These are phyloP conservation scores for Melipona quadrifasciata DNA, from an alignment of 1,140 invertebrate species.

Conservation along the genomic window DNA sequence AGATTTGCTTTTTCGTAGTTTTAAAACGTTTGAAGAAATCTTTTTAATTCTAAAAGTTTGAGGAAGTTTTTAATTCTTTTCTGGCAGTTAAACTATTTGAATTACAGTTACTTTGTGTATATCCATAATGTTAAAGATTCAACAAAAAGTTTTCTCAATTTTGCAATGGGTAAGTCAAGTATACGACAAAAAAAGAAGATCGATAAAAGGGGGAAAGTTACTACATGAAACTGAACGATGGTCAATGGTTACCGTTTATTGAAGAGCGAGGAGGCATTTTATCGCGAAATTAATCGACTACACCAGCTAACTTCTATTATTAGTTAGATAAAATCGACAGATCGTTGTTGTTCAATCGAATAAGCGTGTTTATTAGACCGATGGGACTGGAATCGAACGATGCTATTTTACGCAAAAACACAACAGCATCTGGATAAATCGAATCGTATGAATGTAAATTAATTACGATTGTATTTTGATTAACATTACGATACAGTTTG, in stretches of 20 bases:
- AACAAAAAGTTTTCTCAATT: not conserved
- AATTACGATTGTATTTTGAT: conserved; percentile 18
- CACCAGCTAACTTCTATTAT: not conserved
- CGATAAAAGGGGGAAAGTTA: not conserved
- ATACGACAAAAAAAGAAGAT: not conserved
- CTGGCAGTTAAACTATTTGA: not conserved
- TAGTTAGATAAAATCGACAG: conserved; percentile 10
- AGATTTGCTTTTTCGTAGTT: not conserved
- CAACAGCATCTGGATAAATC: not conserved
- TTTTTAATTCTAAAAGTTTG: no score
- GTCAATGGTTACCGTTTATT: not conserved
- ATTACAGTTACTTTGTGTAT: not conserved
- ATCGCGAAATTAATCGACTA: not conserved
- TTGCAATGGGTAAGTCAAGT: not conserved
- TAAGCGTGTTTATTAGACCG: not conserved
- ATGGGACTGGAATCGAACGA: not conserved
- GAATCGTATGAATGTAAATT: not conserved
- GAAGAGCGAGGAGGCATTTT: not conserved
- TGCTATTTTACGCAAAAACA: not conserved
- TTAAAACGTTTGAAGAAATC: no score
- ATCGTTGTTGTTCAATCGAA: not conserved
- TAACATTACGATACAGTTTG: conserved; percentile 13
- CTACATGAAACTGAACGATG: not conserved
- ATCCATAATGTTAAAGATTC: not conserved
- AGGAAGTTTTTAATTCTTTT: not conserved